phyloP scores from a whole-genome alignment of 2,888 invertebrate species.

The Amphipoea lucens region DNA sequence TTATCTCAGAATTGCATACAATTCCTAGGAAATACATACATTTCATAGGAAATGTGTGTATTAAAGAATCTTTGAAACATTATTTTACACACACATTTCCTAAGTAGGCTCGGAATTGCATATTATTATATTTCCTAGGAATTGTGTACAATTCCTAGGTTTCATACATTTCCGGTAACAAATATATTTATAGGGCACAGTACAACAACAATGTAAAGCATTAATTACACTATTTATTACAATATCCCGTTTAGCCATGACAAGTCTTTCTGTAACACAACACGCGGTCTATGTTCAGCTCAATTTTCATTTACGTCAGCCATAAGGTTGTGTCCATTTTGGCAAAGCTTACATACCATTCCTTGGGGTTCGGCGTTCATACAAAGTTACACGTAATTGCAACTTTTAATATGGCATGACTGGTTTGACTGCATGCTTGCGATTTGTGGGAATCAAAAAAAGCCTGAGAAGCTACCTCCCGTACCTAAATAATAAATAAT shows the following conservation, averaged over 20 bases:
- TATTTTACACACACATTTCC: too few relatives aligned
- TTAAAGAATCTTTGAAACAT: too few relatives aligned
- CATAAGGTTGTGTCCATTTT: constrained; percentile 7
- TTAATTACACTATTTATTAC: constrained; percentile 13
- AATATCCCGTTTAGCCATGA: constrained; percentile 8
- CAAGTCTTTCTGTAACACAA: constrained; percentile 9
- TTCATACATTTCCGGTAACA: too few relatives aligned
- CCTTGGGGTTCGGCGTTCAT: not conserved
- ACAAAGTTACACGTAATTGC: not conserved
- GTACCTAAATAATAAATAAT: constrained; percentile 1
- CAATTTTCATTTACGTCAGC: constrained; percentile 14
- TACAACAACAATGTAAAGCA: not conserved
- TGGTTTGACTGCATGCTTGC: constrained; percentile 27
- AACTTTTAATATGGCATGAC: not conserved
- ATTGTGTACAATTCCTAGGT: too few relatives aligned
- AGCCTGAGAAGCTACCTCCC: not conserved
- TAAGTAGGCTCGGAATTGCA: too few relatives aligned
- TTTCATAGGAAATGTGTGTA: too few relatives aligned
- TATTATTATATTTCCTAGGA: too few relatives aligned
- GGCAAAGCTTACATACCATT: constrained; percentile 20
- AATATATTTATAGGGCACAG: not conserved
- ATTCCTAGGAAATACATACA: too few relatives aligned
- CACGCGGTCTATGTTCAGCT: not conserved
- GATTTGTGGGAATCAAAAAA: constrained; percentile 13
- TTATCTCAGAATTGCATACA: too few relatives aligned